phyloP scores from a whole-genome alignment of 2,888 invertebrate genomes.

The Callyntrura guangdongensis region DNA sequence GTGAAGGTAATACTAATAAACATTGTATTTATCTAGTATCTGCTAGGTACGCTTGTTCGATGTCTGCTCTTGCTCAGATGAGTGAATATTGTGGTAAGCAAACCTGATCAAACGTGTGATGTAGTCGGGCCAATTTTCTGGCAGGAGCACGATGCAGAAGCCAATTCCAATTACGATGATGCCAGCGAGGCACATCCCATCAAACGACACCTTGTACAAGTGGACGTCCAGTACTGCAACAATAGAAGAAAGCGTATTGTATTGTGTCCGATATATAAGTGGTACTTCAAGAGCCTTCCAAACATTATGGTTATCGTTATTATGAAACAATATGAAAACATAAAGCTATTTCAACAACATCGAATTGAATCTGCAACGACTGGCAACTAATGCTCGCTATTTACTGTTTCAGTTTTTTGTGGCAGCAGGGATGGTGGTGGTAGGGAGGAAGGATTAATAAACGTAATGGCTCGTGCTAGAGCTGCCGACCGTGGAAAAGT shows the following conservation, averaged over 20 bases:
- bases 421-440: too few species aligned
- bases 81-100: conserved; percentile 83
- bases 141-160: conserved; percentile 97
- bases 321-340: not conserved
- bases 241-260: not conserved
- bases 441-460: not conserved
- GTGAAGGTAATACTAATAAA: conserved; percentile 52
- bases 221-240: conserved; percentile 93
- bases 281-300: not conserved
- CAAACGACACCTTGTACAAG: conserved; percentile 94
- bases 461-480: conserved; percentile 3
- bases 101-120: conserved; percentile 95
- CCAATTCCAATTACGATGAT: conserved; percentile 96
- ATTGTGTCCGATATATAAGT: not conserved
- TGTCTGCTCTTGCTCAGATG: conserved; percentile 80
- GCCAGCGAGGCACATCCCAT: conserved; percentile 98
- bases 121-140: conserved; percentile 98
- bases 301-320: not conserved
- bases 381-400: not conserved
- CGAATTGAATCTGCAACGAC: not conserved
- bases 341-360: not conserved
- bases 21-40: conserved; percentile 62
- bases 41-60: conserved; percentile 76
- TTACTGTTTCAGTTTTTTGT: not conserved
- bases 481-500: not conserved